Conservation (phyloP, 37 sponge, comb jelly and placozoan genomes). For the Dysidea cf. avara region DNA sequence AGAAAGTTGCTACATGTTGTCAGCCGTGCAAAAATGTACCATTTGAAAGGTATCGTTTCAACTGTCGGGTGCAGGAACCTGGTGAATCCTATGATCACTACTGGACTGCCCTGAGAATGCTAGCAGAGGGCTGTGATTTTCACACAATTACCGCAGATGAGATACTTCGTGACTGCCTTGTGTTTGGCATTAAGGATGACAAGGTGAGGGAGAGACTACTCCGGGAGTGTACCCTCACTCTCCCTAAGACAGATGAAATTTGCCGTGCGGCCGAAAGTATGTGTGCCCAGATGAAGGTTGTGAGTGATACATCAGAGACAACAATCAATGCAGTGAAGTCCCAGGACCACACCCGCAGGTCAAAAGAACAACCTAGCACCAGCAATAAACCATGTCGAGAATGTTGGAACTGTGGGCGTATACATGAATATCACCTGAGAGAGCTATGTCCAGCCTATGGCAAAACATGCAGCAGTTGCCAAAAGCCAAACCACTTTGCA, state of each 20-base stretch:
- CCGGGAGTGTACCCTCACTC: constrained; percentile 17
- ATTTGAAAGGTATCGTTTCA: constrained; percentile 39
- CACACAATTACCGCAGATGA: too few species aligned
- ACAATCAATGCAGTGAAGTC: neutral
- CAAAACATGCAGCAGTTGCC: neutral
- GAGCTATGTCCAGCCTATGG: constrained; percentile 7
- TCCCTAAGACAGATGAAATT: constrained; percentile 16
- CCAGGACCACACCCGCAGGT: too few species aligned
- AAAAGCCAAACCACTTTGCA: constrained; percentile 4
- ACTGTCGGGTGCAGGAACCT: constrained; percentile 25
- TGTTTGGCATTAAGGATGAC: constrained; percentile 25
- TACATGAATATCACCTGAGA: neutral
- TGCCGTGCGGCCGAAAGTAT: constrained; percentile 3
- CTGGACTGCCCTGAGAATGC: constrained; percentile 15
- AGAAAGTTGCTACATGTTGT: constrained; percentile 25
- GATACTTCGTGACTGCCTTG: constrained; percentile 24
- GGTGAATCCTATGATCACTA: constrained; percentile 43
- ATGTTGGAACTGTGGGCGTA: constrained; percentile 5
- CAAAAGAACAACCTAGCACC: neutral
- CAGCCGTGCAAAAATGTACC: constrained; percentile 30
- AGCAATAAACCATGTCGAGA: neutral
- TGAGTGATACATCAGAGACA: neutral
- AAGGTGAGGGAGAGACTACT: constrained; percentile 37
- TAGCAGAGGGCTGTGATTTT: constrained; percentile 32
- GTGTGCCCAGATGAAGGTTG: neutral